Evolutionary conservation across 2,888 invertebrate genomes (phyloP).

Genomic region (Lymantria dispar): DNA sequence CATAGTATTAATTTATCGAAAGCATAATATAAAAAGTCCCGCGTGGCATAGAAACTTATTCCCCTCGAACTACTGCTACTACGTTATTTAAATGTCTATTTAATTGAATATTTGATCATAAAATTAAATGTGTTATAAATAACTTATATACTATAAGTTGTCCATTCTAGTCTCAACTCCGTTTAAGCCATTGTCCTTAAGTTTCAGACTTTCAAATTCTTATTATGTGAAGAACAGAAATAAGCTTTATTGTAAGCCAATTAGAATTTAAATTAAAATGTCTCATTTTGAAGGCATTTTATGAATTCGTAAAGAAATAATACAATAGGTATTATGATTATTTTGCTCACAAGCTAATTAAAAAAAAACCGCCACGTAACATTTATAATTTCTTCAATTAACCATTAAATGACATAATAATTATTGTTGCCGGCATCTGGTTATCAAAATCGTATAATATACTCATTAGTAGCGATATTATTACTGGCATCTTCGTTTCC

Average conservation of each 20-base stretch:
- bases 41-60: no score
- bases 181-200: constrained; percentile 1
- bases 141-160: neutral
- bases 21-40: no score
- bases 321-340: neutral
- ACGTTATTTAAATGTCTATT: no score
- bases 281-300: neutral
- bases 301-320: neutral
- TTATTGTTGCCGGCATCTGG: constrained; percentile 6
- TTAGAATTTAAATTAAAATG: neutral
- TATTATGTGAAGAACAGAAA: neutral
- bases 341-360: neutral
- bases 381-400: neutral
- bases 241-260: neutral
- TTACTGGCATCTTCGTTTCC: constrained; percentile 25
- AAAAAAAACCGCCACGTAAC: neutral
- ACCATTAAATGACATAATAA: constrained; percentile 12
- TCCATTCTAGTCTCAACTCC: neutral
- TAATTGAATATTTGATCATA: no score
- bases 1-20: no score
- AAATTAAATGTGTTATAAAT: no score
- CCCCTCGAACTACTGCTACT: no score
- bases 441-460: constrained; percentile 13
- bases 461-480: constrained; percentile 13
- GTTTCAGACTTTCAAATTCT: constrained; percentile 4